Evolutionary conservation across 2,797 vertebrate genomes (phyloP).

Genomic region (Podargus strigoides): DNA sequence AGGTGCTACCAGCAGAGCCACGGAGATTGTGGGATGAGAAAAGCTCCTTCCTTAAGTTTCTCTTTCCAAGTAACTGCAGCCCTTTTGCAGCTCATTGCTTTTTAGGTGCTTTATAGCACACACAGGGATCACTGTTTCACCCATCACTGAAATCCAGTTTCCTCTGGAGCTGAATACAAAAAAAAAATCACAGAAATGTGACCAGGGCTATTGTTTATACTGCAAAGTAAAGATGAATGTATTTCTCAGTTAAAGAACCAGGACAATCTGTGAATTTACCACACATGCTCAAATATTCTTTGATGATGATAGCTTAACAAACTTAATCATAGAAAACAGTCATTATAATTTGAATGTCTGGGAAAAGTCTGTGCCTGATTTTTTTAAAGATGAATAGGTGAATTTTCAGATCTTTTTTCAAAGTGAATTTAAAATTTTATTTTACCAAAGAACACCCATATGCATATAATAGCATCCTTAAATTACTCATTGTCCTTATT

Average conservation of each 20-base stretch:
- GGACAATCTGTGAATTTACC: not conserved
- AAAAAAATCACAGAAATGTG: not conserved
- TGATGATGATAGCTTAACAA: not conserved
- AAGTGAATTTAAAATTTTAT: not conserved
- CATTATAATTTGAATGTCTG: not conserved
- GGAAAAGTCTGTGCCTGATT: not conserved
- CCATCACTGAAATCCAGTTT: not conserved
- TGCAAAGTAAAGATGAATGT: not conserved
- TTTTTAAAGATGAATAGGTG: not conserved
- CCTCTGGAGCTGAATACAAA: not conserved
- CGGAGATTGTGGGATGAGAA: not conserved
- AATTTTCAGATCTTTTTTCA: not conserved
- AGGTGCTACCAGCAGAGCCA: not conserved
- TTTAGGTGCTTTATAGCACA: not conserved
- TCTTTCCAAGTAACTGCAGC: not conserved
- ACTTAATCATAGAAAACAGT: not conserved
- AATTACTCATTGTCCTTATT: not conserved
- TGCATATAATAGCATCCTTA: not conserved
- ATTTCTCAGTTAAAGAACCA: not conserved
- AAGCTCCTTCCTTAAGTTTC: not conserved
- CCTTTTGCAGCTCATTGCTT: not conserved
- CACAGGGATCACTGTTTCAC: not conserved
- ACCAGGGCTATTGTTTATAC: not conserved
- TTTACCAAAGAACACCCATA: not conserved
- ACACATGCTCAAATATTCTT: not conserved